These are phyloP conservation scores for Melopsittacus undulatus DNA, from an alignment of 2,797 vertebrate genomes.

Conservation along the genomic window DNA sequence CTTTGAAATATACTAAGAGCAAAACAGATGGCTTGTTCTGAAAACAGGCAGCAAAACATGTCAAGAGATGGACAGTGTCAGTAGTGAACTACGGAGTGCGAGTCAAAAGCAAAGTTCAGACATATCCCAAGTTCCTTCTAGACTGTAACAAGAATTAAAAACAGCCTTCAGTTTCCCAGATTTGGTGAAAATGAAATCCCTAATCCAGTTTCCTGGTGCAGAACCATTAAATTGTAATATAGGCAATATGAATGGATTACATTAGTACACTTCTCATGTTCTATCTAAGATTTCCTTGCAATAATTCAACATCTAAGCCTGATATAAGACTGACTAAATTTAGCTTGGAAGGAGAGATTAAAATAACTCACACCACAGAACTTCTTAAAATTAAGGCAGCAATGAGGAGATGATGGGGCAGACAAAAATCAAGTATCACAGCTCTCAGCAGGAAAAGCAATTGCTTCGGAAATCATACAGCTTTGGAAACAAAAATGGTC, in stretches of 20 bases:
- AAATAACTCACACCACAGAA: not conserved
- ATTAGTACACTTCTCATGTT: not conserved
- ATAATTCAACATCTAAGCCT: not conserved
- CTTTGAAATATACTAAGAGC: not conserved
- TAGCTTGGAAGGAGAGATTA: not conserved
- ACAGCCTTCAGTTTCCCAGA: not conserved
- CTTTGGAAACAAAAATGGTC: not conserved
- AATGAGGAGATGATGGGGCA: not conserved
- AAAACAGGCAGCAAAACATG: not conserved
- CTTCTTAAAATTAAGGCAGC: not conserved
- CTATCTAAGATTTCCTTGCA: not conserved
- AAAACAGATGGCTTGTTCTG: conserved; percentile 32
- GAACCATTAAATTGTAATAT: not conserved
- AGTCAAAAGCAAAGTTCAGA: not conserved
- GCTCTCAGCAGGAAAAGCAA: not conserved
- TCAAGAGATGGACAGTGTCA: not conserved
- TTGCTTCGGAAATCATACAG: not conserved
- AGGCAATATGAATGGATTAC: not conserved
- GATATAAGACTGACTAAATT: not conserved
- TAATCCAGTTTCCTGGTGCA: not conserved
- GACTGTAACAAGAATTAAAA: not conserved
- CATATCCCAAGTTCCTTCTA: not conserved
- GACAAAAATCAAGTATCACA: not conserved
- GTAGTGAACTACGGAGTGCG: not conserved
- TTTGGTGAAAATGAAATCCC: not conserved